phyloP scores from a whole-genome alignment of 2,113 vertebrate species.

The Campylorhamphus procurvoides region DNA sequence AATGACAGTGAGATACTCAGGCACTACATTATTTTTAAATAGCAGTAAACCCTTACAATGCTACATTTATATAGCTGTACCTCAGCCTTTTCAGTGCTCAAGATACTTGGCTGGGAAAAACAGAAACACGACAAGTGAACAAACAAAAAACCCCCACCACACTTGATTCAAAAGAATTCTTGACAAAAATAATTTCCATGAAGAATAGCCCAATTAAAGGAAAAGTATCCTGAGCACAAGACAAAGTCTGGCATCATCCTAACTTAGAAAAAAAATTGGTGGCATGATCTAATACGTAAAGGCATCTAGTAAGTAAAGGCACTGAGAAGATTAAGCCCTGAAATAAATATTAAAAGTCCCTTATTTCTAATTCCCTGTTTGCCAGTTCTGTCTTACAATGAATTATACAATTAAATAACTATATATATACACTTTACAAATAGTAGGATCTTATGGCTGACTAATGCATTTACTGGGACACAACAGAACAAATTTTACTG shows the following conservation, averaged over 20 bases:
- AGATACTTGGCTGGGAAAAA: not conserved
- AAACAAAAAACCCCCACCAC: accelerated
- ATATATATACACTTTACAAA: not conserved
- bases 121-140: not conserved
- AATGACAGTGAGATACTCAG: not conserved
- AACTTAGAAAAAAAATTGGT: not conserved
- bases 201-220: not conserved
- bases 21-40: not conserved
- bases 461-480: not conserved
- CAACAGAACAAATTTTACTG: not conserved
- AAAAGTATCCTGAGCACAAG: not conserved
- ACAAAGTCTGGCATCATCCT: not conserved
- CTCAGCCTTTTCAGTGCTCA: not conserved
- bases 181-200: not conserved
- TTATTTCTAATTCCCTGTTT: not conserved
- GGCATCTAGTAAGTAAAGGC: not conserved
- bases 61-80: not conserved
- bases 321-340: not conserved
- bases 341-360: not conserved
- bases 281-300: not conserved
- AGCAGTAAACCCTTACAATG: not conserved
- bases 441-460: not conserved
- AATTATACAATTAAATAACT: not conserved
- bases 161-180: not conserved
- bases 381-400: not conserved